Percentiles rank a stretch among this genome's conserved stretches.
phyloP scores from a whole-genome alignment of 1,140 invertebrate genomes.

The Asbolus verrucosus region DNA sequence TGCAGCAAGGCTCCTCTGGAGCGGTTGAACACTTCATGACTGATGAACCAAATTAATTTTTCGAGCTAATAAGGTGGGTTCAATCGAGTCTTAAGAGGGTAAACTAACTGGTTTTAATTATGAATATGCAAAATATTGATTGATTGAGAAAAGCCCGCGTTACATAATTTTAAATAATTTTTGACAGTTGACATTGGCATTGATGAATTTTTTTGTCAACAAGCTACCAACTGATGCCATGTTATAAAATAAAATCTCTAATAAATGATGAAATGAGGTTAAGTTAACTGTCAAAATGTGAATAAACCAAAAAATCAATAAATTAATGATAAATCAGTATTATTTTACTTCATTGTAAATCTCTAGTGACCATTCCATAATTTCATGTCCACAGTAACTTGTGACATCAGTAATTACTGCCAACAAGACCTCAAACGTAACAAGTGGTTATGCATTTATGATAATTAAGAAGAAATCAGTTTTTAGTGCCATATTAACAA shows the following conservation, averaged over 20 bases:
- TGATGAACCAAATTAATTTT: no score
- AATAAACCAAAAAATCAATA: not conserved
- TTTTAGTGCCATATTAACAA: no score
- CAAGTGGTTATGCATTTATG: no score
- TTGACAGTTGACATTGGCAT: slow-evolving; percentile 18
- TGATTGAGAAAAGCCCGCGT: slow-evolving; percentile 8
- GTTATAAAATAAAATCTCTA: no score
- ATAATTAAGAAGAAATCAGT: no score
- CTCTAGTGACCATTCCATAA: no score
- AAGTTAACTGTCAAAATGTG: not conserved
- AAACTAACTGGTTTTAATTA: no score
- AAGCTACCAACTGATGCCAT: not conserved
- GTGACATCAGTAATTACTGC: not conserved
- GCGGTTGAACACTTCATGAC: slow-evolving; percentile 17
- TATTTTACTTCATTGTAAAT: no score
- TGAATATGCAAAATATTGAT: slow-evolving; percentile 5
- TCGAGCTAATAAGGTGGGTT: no score
- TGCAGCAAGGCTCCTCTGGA: no score
- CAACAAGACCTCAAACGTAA: not conserved
- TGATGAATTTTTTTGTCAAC: not conserved
- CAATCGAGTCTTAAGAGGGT: no score
- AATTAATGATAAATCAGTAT: not conserved
- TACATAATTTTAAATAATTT: slow-evolving; percentile 33
- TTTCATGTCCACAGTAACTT: no score
- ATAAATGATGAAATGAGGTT: not conserved